phyloP scores from a whole-genome alignment of 1,140 invertebrate species.

The Drosophila orena region DNA sequence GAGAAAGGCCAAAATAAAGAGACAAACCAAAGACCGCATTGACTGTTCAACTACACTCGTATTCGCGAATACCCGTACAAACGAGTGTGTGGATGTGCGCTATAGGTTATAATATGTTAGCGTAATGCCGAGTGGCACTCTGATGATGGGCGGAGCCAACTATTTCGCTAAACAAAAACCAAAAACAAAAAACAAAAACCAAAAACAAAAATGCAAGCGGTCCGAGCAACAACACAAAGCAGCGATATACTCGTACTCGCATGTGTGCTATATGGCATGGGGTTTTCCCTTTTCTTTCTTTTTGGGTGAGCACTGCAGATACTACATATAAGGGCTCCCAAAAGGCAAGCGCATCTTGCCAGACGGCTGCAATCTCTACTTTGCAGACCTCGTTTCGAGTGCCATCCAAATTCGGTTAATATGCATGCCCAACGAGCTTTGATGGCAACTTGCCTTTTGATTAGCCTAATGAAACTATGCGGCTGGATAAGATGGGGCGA shows the following conservation, averaged over 20 bases:
- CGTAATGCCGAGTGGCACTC: conserved; percentile 79
- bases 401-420: conserved; percentile 78
- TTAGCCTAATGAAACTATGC: conserved; percentile 82
- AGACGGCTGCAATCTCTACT: conserved; percentile 38
- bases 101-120: conserved; percentile 82
- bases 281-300: not conserved
- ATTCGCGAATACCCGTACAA: conserved; percentile 6
- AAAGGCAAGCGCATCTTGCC: conserved; percentile 70
- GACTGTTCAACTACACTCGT: conserved; percentile 72
- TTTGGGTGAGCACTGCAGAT: conserved; percentile 49
- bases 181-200: conserved; percentile 31
- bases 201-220: not conserved
- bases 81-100: conserved; percentile 49
- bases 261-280: conserved; percentile 11
- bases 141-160: conserved; percentile 82
- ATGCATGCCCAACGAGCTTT: conserved; percentile 37
- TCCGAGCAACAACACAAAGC: conserved; percentile 53
- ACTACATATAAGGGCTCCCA: conserved; percentile 55
- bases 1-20: conserved; percentile 72
- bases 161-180: conserved; percentile 78
- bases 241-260: conserved; percentile 4
- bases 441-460: conserved; percentile 60
- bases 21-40: conserved; percentile 82
- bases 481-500: conserved; percentile 14
- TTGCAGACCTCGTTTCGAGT: conserved; percentile 29